Evolutionary conservation across 2,113 vertebrate genomes (phyloP), one percentile per base, ranked within the genome.

Genomic region (Saccopteryx bilineata): DNA sequence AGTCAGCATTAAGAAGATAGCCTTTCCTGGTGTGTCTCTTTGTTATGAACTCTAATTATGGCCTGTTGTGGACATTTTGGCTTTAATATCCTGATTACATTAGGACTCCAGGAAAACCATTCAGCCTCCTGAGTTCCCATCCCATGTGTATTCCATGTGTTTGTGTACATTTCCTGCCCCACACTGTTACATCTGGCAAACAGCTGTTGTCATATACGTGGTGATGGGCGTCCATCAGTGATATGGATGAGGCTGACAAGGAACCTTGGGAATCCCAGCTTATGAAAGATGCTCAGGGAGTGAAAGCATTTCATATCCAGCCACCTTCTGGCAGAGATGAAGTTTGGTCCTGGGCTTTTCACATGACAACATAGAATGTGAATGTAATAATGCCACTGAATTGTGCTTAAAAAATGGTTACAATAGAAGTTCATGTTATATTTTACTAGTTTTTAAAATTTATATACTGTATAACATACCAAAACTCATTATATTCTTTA

Each of bases 121-220:
- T 71, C n/a, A 33, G 39, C 7, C 90, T 93, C 6, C 0, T 69
- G 24, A 92, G 65, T 94, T 94, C 33, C 15, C 76, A 31, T 19
- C 33, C 92, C 96, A 5, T 71, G 94, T 96, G 95, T 83, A 60
- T 54, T 66, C 94, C 94, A 84, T 75, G 93, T 97, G 97, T 85
- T 86, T 86, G 66, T 95, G 50, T 82, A 84, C 76, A 31, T 95
- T 95, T 97, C 92, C 88, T 89, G 61, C 39, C 81, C 94, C 50
- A 21, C 52, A 17, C 78, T 46, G 84, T 86, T n/a, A 39, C 97
- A 94, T 96, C 96, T 97, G 96, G 96, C 78, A 48, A 10, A 21
- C 96, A 98, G 96, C 96, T 96, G 92, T 58, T 80, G 87, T 95
- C 96, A 65, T 48, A 24, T 17, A 83, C 4, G 14, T 91, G 95